Evolutionary conservation across 2,888 invertebrate species (phyloP).

Genomic region (Apamea anceps): DNA sequence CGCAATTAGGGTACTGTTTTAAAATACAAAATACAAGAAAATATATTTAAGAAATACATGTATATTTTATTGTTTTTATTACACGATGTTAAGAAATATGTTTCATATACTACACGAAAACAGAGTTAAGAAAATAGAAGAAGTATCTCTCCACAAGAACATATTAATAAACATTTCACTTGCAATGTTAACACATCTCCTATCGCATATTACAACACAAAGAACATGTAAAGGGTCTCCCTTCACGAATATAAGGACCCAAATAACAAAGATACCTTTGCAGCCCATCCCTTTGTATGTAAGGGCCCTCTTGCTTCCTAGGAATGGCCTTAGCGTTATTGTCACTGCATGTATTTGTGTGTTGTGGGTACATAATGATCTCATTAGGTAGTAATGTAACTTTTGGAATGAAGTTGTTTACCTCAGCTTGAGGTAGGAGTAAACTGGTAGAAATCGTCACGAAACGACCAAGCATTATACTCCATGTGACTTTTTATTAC

Average conservation of each 20-base stretch:
- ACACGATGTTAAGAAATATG: neutral
- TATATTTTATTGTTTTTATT: neutral
- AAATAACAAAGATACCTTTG: constrained; percentile 36
- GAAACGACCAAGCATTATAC: too few relatives aligned
- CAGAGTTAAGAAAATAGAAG: neutral
- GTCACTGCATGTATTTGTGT: constrained; percentile 5
- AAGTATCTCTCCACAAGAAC: neutral
- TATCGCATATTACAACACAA: neutral
- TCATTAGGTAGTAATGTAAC: neutral
- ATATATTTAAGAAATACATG: neutral
- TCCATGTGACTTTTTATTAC: too few relatives aligned
- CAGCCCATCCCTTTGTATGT: neutral
- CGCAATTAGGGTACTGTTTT: neutral
- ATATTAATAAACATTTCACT: neutral
- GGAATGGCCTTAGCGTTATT: constrained; percentile 9
- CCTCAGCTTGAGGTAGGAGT: neutral
- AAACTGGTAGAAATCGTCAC: neutral
- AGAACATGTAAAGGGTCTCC: neutral
- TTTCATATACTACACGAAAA: neutral
- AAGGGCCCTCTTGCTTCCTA: constrained; percentile 14
- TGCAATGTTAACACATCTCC: neutral
- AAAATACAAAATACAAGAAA: neutral
- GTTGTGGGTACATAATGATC: neutral
- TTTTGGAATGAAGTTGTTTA: neutral
- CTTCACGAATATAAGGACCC: constrained; percentile 4